phyloP scores from a whole-genome alignment of 2,888 invertebrate genomes.

The Torymus tubicola region DNA sequence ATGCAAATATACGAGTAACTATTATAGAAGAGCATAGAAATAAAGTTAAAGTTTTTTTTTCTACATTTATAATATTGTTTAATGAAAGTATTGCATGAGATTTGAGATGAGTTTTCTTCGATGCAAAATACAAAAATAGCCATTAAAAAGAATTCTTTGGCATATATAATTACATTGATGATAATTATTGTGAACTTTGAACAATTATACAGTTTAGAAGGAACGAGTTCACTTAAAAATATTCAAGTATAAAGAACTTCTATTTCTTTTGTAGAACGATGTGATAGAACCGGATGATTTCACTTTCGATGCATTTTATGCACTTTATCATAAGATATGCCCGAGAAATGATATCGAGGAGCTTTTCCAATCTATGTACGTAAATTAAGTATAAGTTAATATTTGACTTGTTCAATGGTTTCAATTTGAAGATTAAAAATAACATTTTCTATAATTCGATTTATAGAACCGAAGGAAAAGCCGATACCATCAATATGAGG shows the following conservation, averaged over 20 bases:
- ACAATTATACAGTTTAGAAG: too few relatives aligned
- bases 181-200: neutral
- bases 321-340: constrained; percentile 98
- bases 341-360: constrained; percentile 99
- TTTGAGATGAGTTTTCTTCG: too few relatives aligned
- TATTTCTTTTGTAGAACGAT: constrained; percentile 83
- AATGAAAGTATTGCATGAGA: too few relatives aligned
- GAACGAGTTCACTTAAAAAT: too few relatives aligned
- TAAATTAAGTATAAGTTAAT: constrained; percentile 64
- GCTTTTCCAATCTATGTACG: constrained; percentile 96
- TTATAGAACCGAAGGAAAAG: constrained; percentile 91
- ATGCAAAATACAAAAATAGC: too few relatives aligned
- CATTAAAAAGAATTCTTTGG: neutral
- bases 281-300: constrained; percentile 96
- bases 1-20: too few relatives aligned
- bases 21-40: too few relatives aligned
- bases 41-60: too few relatives aligned
- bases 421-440: too few relatives aligned
- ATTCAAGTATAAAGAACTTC: constrained; percentile 14
- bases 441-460: too few relatives aligned
- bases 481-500: constrained; percentile 89
- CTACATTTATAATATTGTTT: too few relatives aligned
- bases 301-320: constrained; percentile 99
- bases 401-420: neutral
- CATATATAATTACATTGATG: neutral